phyloP scores from a whole-genome alignment of 2,113 vertebrate species.

The Anguilla japonica region DNA sequence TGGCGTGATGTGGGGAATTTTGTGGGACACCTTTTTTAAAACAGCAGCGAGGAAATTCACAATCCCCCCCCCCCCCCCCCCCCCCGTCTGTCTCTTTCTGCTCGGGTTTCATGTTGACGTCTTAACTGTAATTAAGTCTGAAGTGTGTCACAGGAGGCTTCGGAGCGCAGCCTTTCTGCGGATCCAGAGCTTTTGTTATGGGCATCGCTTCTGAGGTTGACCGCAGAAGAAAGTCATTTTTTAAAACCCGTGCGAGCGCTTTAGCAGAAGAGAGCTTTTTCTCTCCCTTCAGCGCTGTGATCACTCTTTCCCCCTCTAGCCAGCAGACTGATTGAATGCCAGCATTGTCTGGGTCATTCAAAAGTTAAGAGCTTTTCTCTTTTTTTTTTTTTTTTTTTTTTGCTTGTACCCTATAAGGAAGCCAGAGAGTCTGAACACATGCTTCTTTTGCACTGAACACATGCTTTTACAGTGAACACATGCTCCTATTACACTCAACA shows the following conservation, averaged over 20 bases:
- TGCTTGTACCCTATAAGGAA: neutral
- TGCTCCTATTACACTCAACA: too few relatives aligned
- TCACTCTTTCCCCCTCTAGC: neutral
- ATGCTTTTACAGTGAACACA: too few relatives aligned
- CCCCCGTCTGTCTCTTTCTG: neutral
- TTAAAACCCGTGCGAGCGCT: neutral
- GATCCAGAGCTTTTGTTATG: neutral
- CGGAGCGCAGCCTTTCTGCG: neutral
- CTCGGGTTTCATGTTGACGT: neutral
- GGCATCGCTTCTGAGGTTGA: neutral
- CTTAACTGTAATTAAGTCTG: conserved; percentile 5
- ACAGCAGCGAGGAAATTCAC: neutral
- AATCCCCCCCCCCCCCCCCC: neutral
- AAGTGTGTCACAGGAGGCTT: neutral
- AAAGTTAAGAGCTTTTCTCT: conserved; percentile 18
- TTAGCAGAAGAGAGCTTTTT: neutral
- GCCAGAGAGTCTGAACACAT: conserved; percentile 1
- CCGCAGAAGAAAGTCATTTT: neutral
- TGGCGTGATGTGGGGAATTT: too few relatives aligned
- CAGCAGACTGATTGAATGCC: conserved; percentile 12
- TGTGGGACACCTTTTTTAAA: neutral
- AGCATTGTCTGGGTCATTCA: neutral
- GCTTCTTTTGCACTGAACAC: neutral
- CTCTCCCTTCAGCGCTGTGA: neutral
- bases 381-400: conserved; percentile 8